Percentiles rank a stretch among this genome's conserved stretches.
Conservation (phyloP, 1,140 invertebrate species). For the Heliothis virescens region DNA sequence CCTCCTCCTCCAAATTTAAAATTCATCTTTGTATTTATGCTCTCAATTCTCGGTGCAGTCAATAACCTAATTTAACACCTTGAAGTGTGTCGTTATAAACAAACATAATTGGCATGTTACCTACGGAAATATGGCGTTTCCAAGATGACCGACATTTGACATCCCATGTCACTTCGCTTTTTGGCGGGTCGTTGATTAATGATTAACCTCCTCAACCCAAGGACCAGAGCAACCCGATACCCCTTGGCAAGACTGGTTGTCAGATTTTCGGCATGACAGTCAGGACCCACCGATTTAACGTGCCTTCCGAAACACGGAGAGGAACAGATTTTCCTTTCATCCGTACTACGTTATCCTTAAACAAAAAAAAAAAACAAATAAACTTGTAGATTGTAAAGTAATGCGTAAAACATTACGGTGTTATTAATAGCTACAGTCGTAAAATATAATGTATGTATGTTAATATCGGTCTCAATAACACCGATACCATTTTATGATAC, state of each 20-base stretch:
- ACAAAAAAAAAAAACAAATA: no score
- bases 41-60: not conserved
- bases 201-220: no score
- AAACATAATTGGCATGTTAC: slow-evolving; percentile 12
- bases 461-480: not conserved
- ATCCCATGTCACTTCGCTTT: not conserved
- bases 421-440: slow-evolving; percentile 1
- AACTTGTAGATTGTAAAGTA: not conserved
- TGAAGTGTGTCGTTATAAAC: slow-evolving; percentile 9
- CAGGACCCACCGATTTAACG: no score
- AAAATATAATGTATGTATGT: not conserved
- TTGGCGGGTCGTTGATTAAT: not conserved
- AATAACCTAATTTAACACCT: slow-evolving; percentile 28
- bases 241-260: no score
- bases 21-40: not conserved
- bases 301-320: no score
- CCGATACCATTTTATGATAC: slow-evolving; percentile 13
- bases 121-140: slow-evolving; percentile 1
- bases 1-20: no score
- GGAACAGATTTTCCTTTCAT: no score
- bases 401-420: not conserved
- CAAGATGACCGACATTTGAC: not conserved
- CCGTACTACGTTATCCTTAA: no score
- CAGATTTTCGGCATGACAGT: no score
- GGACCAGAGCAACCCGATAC: no score